Base-by-base conservation (phyloP, 2,888 invertebrate genomes). In the Polietes domitor region DNA sequence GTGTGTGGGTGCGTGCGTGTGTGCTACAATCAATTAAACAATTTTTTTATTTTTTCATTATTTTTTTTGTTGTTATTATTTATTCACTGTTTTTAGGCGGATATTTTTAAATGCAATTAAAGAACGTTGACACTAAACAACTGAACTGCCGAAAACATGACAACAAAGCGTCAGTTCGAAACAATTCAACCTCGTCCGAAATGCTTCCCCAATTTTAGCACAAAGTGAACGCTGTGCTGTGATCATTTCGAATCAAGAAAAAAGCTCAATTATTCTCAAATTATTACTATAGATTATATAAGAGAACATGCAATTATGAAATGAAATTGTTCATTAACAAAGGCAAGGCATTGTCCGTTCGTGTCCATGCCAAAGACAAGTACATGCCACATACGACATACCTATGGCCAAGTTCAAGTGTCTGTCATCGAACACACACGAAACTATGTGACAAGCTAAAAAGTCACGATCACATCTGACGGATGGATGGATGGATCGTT, bases 121-220 rank as follows among this genome's bases (percentile, higher is more conserved):
- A 41, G 77, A 80, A 63, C 80, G 21, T 77, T 80, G 75, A 80
- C 80, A 41, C 21, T 77, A 58, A 9, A 28, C 17, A 58, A 58
- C 15, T 15, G 12, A 7, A 58, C 15, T 26, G 15, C 15, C 47
- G 47, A 5, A 41, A 12, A 3, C n/a, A 47, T 47, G n/a, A 47
- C n/a, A 47, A 47, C n/a, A n/a, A n/a, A 47, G 47, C 47, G 47
- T n/a, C 47, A 47, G 26, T 26, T 26, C 15, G 26, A 19, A 17
- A 55, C 50, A 50, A 47, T 47, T 12, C 47, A 47, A 47, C 47
- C 47, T 47, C n/a, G n/a, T 5, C 12, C 2, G 12, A 15, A n/a
- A 47, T 47, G 47, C n/a, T 47, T 47, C 47, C 47, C n/a, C 47
- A 47, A 47, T 47, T n/a, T 47, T 55, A 10, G 17, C 21, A 55